Percentiles rank a stretch among this genome's conserved stretches.
Evolutionary conservation across 1,140 invertebrate species (phyloP).

Genomic region (Pomacea maculata): DNA sequence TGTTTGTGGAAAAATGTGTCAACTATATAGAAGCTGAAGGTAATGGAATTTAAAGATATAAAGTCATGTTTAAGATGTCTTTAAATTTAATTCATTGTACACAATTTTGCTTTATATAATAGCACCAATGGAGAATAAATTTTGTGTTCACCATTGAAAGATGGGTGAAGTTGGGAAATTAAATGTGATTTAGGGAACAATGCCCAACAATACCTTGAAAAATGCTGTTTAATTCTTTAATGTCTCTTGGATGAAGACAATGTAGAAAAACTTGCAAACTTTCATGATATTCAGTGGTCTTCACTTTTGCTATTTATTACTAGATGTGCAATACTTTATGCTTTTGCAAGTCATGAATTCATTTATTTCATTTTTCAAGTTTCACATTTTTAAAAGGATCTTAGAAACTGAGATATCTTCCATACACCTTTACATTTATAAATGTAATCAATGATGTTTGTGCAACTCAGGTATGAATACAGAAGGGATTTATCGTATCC

Average conservation of each 20-base stretch:
- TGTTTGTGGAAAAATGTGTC: conserved; percentile 95
- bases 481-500: conserved; percentile 94
- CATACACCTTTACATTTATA: too few relatives aligned
- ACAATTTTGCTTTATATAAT: not conserved
- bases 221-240: too few relatives aligned
- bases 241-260: too few relatives aligned
- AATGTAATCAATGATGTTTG: not conserved
- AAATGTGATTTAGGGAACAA: too few relatives aligned
- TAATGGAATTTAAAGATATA: conserved; percentile 21
- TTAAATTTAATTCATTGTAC: too few relatives aligned
- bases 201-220: too few relatives aligned
- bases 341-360: not conserved
- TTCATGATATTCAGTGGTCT: not conserved
- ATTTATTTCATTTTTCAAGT: not conserved
- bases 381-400: not conserved
- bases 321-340: not conserved
- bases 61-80: too few relatives aligned
- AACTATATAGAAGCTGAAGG: conserved; percentile 86
- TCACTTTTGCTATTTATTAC: not conserved
- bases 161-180: too few relatives aligned
- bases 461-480: conserved; percentile 82
- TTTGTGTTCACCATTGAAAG: too few relatives aligned
- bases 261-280: not conserved
- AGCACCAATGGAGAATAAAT: too few relatives aligned
- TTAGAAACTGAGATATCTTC: not conserved